phyloP scores from a whole-genome alignment of 2,888 invertebrate species.

The Punctoribates punctum region DNA sequence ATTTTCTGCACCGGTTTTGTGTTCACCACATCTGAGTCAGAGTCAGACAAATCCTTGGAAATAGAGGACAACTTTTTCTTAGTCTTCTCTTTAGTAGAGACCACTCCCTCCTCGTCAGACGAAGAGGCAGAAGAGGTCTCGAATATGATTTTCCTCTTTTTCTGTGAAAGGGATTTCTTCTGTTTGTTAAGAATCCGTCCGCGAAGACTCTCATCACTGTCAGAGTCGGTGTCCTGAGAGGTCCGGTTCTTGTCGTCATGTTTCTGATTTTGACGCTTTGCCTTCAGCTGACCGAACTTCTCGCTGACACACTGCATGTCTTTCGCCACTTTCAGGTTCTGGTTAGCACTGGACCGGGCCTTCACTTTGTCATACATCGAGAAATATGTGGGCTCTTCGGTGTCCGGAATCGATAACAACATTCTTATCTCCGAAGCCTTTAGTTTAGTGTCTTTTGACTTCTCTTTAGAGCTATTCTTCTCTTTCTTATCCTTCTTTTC shows the following conservation, averaged over 20 bases:
- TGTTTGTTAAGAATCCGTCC: conserved; percentile 22
- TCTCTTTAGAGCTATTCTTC: conserved; percentile 46
- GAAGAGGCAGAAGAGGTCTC: conserved; percentile 47
- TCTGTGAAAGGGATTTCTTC: conserved; percentile 44
- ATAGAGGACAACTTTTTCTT: neutral
- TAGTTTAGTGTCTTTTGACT: conserved; percentile 38
- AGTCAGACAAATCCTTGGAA: conserved; percentile 38
- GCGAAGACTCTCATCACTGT: conserved; percentile 46
- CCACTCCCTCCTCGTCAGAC: conserved; percentile 39
- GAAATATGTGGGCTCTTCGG: conserved; percentile 83
- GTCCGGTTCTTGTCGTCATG: conserved; percentile 51
- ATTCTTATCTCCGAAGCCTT: conserved; percentile 40
- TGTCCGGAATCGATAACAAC: conserved; percentile 51
- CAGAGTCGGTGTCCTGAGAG: conserved; percentile 48
- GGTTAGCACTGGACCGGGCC: conserved; percentile 69
- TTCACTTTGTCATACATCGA: conserved; percentile 98
- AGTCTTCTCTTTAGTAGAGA: neutral
- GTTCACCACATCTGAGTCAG: conserved; percentile 49
- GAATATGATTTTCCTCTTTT: conserved; percentile 49
- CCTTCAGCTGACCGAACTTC: conserved; percentile 81
- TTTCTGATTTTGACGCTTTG: conserved; percentile 61
- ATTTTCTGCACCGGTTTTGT: conserved; percentile 35
- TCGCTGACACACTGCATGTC: conserved; percentile 77
- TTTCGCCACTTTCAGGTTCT: conserved; percentile 61
- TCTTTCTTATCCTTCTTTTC: conserved; percentile 49